Conservation (phyloP, 2,113 vertebrate genomes). For the Vulpes lagopus region DNA sequence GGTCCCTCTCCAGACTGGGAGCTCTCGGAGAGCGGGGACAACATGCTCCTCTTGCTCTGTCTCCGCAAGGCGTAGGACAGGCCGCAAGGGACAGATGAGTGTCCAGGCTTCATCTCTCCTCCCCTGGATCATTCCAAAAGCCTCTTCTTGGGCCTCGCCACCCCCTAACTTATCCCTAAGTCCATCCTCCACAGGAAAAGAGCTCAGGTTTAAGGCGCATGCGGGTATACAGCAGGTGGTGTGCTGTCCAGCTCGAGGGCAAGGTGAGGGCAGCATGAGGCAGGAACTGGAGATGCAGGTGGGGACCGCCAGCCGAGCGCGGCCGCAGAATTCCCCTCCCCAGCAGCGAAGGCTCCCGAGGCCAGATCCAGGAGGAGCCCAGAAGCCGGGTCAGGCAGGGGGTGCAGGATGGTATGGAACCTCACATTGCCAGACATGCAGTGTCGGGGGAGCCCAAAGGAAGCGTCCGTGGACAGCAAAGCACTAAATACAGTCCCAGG, state of each 20-base stretch:
- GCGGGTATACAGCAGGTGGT: fast-evolving
- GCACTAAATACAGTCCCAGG: fast-evolving
- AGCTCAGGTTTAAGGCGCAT: neutral
- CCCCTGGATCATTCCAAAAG: neutral
- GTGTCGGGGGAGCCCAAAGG: neutral
- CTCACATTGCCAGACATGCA: too few relatives aligned
- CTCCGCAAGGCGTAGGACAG: too few relatives aligned
- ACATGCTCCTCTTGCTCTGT: neutral
- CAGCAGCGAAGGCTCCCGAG: neutral
- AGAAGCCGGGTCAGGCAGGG: neutral
- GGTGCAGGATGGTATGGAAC: too few relatives aligned
- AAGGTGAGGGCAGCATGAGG: fast-evolving
- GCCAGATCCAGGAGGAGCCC: neutral
- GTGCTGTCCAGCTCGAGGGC: neutral
- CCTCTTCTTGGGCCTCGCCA: neutral
- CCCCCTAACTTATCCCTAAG: fast-evolving
- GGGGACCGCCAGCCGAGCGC: fast-evolving
- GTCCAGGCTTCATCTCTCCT: too few relatives aligned
- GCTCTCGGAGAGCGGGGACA: neutral
- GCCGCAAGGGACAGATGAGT: neutral
- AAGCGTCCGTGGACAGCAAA: fast-evolving
- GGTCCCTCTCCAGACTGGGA: neutral
- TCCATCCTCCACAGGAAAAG: fast-evolving
- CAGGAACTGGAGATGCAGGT: fast-evolving
- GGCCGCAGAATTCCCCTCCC: neutral